phyloP scores from a whole-genome alignment of 35 echinoderm and acorn worm genomes.

The Antedon bifida region DNA sequence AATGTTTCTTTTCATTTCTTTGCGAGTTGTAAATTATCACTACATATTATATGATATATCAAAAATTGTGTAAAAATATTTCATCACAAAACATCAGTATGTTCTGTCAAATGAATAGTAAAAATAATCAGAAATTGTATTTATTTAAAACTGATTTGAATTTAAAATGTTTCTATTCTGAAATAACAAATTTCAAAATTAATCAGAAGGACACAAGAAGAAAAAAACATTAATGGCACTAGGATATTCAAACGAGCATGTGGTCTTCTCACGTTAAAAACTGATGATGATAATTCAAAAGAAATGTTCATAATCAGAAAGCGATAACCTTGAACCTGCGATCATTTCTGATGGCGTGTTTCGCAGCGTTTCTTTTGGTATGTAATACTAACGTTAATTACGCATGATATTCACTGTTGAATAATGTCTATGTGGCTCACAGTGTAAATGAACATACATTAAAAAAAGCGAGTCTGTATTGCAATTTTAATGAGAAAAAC shows the following conservation, averaged over 20 bases:
- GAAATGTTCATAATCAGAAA: background rate
- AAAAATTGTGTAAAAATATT: no score
- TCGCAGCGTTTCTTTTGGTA: background rate
- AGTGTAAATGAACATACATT: background rate
- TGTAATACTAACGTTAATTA: background rate
- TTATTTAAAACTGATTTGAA: no score
- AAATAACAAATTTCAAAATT: no score
- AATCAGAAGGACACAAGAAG: no score
- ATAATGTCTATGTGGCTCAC: background rate
- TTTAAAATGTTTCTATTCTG: no score
- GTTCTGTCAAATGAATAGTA: no score
- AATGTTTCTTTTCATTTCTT: no score
- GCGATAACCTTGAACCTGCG: background rate
- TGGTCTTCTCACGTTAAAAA: background rate
- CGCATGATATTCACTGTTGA: background rate
- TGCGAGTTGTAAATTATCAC: no score
- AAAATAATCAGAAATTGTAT: no score
- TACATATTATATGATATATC: no score
- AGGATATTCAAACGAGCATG: background rate
- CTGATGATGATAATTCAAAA: background rate
- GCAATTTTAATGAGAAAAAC: background rate
- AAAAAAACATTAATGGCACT: background rate
- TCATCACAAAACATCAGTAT: no score
- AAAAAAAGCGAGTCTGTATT: background rate
- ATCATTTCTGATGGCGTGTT: background rate